These are phyloP conservation scores for Tenebrosternarchus preto DNA, from an alignment of 2,113 vertebrate genomes.

Conservation along the genomic window DNA sequence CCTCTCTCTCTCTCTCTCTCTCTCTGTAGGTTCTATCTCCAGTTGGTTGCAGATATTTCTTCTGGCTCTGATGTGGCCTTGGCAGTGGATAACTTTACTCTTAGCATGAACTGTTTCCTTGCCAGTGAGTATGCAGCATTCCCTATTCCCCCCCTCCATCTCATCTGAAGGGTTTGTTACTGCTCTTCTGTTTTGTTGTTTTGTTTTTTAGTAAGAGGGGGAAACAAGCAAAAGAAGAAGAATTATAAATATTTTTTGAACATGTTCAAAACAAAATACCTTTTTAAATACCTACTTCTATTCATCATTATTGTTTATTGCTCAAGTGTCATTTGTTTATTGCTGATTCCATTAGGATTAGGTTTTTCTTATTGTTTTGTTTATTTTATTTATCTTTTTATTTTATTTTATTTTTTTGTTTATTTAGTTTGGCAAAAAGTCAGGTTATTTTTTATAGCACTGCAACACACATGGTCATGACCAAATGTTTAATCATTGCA, in stretches of 20 bases:
- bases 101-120: conserved; percentile 95
- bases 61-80: conserved; percentile 81
- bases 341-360: too few relatives aligned
- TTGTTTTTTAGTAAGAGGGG: neutral
- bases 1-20: neutral
- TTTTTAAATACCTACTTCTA: too few relatives aligned
- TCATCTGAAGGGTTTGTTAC: too few relatives aligned
- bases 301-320: too few relatives aligned
- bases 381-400: neutral
- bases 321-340: too few relatives aligned
- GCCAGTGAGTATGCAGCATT: conserved; percentile 83
- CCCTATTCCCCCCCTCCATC: neutral
- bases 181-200: conserved; percentile 4
- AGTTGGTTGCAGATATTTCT: conserved; percentile 83
- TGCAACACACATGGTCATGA: neutral
- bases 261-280: too few relatives aligned
- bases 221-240: too few relatives aligned
- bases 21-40: conserved; percentile 90
- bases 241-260: too few relatives aligned
- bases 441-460: neutral
- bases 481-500: neutral
- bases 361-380: too few relatives aligned
- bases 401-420: neutral
- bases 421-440: neutral
- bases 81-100: conserved; percentile 91